Percentiles rank a stretch among this genome's conserved stretches.
Evolutionary conservation across 2,888 invertebrate species (phyloP).

Genomic region (Ophion obscuratus): DNA sequence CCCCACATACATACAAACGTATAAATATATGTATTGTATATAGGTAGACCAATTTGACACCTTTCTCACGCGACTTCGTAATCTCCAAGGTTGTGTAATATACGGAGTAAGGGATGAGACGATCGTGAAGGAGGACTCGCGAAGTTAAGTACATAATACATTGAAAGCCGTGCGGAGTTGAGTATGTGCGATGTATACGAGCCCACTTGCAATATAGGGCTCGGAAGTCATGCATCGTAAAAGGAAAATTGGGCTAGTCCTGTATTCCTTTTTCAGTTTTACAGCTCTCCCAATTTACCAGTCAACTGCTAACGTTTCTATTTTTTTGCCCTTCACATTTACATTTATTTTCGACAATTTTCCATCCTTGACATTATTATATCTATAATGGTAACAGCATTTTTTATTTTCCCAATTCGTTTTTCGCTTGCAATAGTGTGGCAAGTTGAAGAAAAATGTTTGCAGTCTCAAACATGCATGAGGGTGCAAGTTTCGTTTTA

Average conservation of each 20-base stretch:
- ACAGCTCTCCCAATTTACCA: not conserved
- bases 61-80: conserved; percentile 10
- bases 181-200: conserved; percentile 22
- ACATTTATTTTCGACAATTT: not conserved
- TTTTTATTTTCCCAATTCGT: not conserved
- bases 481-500: too few relatives aligned
- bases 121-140: conserved; percentile 35
- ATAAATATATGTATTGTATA: conserved; percentile 8
- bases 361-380: too few relatives aligned
- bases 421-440: not conserved
- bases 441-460: not conserved
- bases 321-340: not conserved
- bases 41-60: not conserved
- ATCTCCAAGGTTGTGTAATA: conserved; percentile 52
- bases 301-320: conserved; percentile 8
- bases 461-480: not conserved
- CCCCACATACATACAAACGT: not conserved
- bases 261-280: conserved; percentile 2
- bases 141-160: conserved; percentile 14
- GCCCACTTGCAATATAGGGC: conserved; percentile 21
- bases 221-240: conserved; percentile 18
- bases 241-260: conserved; percentile 14
- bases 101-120: conserved; percentile 12
- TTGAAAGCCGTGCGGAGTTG: conserved; percentile 21
- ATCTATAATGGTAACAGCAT: not conserved